Evolutionary conservation across 2,888 invertebrate species (phyloP), one percentile per base, ranked within the genome.

Genomic region (Erebia palarica): DNA sequence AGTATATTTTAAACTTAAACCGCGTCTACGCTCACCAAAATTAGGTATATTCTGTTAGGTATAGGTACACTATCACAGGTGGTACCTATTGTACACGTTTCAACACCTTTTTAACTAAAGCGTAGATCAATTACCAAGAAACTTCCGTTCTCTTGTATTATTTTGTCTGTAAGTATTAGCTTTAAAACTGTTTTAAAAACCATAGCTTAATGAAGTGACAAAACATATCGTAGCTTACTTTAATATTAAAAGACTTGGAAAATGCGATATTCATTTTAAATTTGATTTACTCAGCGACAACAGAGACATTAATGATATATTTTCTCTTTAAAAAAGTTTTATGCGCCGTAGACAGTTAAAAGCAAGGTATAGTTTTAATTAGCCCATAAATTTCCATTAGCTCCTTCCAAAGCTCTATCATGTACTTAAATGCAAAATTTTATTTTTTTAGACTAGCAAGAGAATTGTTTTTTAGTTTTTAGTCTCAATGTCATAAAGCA

Each of bases 211-310:
- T 49, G 5, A 21, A 63, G 13, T 8, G 5, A 57, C 44, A 44
- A 36, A 60, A 67, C 66, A 57, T 57, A 60, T 55, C 7, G 16
- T 66, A 27, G 47, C 44, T 63, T 55, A 66, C 65, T 61, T 71
- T 65, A 73, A 69, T 42, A 68, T 70, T 61, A 61, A 57, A 72
- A 69, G 70, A 55, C 36, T 47, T 44, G 51, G 64, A 67, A 71
- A 59, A 49, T 44, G 63, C n/a, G 18, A 42, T 55, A 57, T 69
- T 67, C 67, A 69, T 67, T 73, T 68, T 68, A 51, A 70, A 70
- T 27, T 68, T 72, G 65, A 69, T 69, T 67, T 71, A 73, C 58
- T 68, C 60, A 16, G 18, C 65, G 65, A 70, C 60, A 53, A 58
- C 42, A 55, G 42, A 55, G 65, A 70, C 68, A 57, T 70, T 65